Base-by-base conservation (phyloP, 2,888 invertebrate species). In the Listrodromus nycthemerus region DNA sequence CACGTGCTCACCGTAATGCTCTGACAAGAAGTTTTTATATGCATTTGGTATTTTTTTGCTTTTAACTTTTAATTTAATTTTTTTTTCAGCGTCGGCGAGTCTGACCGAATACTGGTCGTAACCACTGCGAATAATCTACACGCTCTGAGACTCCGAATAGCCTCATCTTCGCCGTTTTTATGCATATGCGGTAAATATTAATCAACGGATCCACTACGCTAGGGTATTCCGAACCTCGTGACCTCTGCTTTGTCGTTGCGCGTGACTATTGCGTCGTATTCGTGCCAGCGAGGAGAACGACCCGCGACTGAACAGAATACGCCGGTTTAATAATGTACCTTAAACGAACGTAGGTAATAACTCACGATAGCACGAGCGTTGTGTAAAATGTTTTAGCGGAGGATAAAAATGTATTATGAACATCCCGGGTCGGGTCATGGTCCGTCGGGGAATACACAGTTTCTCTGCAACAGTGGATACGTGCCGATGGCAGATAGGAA, bases 391-490 rank as follows among this genome's bases (percentile, higher is more conserved):
- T 27, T 27, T 27, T 61, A 16, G 16, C 30, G 61, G n/a, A 13
- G 16, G 27, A 61, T 45, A 61, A 61, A 61, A 61, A 61, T 61
- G 61, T 30, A 61, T 61, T 61, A 61, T 30, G 30, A 30, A 27
- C 6, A 16, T n/a, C 6, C 27, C 61, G 52, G 52, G 75, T 45
- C 75, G 69, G 45, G 52, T 50, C 33, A 45, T 63, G 52, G 41
- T 61, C 75, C 75, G 75, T 81, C 27, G 70, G 80, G 80, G 80
- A 81, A 81, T 81, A 80, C 19, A n/a, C 30, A 5, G 30, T 30
- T 30, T 37, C 37, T 7, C 6, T 27, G 61, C 61, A 16, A 30
- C 61, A 27, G 16, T 61, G 41, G 63, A 7, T 63, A 37, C 27
- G 73, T 50, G 37, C 21, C 61, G 50, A 75, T 45, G 77, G 69